Percentiles rank a stretch among this genome's conserved stretches.
These are phyloP conservation scores for Hycleus cichorii DNA, from an alignment of 1,140 invertebrate genomes.

Conservation along the genomic window DNA sequence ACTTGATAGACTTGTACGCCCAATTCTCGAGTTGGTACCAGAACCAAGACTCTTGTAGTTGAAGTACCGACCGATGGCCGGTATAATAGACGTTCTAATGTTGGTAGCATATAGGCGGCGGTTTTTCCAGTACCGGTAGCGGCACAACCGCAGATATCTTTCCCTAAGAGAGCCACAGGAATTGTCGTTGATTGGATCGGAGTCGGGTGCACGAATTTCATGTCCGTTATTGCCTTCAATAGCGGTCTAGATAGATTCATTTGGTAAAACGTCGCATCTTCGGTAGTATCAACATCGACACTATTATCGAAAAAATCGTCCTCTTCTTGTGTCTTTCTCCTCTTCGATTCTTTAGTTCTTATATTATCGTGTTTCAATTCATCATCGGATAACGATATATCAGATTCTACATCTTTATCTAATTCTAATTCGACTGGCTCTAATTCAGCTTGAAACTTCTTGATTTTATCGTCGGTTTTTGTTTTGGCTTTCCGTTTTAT, in stretches of 20 bases:
- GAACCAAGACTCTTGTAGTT: constrained; percentile 79
- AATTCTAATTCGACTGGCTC: neutral
- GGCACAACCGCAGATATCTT: constrained; percentile 92
- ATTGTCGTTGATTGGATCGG: constrained; percentile 93
- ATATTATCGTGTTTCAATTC: constrained; percentile 62
- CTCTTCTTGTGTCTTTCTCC: neutral
- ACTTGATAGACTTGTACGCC: constrained; percentile 90
- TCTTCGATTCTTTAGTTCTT: constrained; percentile 35
- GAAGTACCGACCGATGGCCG: constrained; percentile 59
- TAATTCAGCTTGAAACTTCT: constrained; percentile 48
- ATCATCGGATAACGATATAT: constrained; percentile 57
- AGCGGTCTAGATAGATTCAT: neutral
- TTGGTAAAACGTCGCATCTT: constrained; percentile 8
- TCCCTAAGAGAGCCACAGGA: constrained; percentile 81
- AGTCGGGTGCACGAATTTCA: constrained; percentile 91
- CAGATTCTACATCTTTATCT: neutral
- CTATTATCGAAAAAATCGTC: neutral
- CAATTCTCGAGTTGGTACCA: constrained; percentile 95
- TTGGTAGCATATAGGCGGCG: constrained; percentile 96
- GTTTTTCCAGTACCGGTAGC: constrained; percentile 99
- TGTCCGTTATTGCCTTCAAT: constrained; percentile 60
- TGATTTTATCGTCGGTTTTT: constrained; percentile 81
- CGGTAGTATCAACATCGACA: neutral
- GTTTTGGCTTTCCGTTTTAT: constrained; percentile 70
- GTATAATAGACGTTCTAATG: constrained; percentile 87